phyloP scores from a whole-genome alignment of 1,140 invertebrate species.

The Neodiprion pinetum region DNA sequence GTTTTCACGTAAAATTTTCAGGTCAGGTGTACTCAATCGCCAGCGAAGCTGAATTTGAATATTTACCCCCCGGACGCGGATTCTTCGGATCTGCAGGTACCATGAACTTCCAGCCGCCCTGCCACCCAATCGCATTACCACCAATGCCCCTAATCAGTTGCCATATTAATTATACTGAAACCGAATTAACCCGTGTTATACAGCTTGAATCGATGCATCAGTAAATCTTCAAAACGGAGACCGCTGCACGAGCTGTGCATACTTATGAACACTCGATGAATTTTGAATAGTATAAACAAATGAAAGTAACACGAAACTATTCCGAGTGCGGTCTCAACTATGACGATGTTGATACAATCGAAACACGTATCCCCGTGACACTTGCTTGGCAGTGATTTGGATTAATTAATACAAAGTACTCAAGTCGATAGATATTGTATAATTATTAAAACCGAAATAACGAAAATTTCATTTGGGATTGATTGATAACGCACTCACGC shows the following conservation, averaged over 20 bases:
- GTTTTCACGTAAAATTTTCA: constrained; percentile 54
- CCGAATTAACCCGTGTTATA: neutral
- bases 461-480: neutral
- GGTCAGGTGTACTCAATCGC: constrained; percentile 70
- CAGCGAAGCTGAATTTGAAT: constrained; percentile 28
- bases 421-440: no score
- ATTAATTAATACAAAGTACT: neutral
- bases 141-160: neutral
- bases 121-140: neutral
- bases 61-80: constrained; percentile 22
- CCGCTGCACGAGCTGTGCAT: no score
- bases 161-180: neutral
- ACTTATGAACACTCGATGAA: no score
- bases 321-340: no score
- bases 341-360: no score
- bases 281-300: no score
- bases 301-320: no score
- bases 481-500: neutral
- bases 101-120: constrained; percentile 21
- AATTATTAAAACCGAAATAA: no score
- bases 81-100: constrained; percentile 29
- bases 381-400: constrained; percentile 46
- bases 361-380: constrained; percentile 19
- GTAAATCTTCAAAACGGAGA: no score
- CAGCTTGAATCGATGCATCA: neutral